These are phyloP conservation scores for Folsomia manolachei DNA, from an alignment of 2,888 invertebrate species.

Conservation along the genomic window DNA sequence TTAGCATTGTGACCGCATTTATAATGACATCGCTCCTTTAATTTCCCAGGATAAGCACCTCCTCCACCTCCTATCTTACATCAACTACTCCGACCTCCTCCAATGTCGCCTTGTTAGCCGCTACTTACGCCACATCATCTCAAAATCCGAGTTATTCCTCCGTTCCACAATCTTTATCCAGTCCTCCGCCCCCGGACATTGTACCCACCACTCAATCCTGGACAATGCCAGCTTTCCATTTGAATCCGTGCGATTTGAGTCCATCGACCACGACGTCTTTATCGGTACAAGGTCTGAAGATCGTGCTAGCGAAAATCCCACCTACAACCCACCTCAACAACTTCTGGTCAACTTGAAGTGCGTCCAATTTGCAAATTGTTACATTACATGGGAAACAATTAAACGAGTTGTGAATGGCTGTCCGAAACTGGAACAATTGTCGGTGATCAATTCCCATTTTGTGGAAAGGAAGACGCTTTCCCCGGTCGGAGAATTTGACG, in stretches of 20 bases:
- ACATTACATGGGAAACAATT: constrained; percentile 34
- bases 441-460: constrained; percentile 18
- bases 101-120: constrained; percentile 23
- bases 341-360: constrained; percentile 18
- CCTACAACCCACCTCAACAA: constrained; percentile 17
- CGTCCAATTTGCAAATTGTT: constrained; percentile 28
- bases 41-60: constrained; percentile 1
- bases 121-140: constrained; percentile 18
- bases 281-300: constrained; percentile 11
- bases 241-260: constrained; percentile 16
- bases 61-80: constrained; percentile 13
- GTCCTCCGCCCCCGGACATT: constrained; percentile 8
- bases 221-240: constrained; percentile 4
- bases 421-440: constrained; percentile 15
- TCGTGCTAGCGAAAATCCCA: constrained; percentile 23
- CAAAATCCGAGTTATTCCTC: background rate
- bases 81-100: constrained; percentile 31
- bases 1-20: too few relatives aligned
- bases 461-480: background rate
- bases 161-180: constrained; percentile 16
- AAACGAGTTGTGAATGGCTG: constrained; percentile 23
- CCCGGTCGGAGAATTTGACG: constrained; percentile 18
- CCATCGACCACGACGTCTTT: constrained; percentile 25
- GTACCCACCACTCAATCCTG: background rate
- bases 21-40: too few relatives aligned